Conservation (phyloP, 2,113 vertebrate genomes). For the Lepus timidus region DNA sequence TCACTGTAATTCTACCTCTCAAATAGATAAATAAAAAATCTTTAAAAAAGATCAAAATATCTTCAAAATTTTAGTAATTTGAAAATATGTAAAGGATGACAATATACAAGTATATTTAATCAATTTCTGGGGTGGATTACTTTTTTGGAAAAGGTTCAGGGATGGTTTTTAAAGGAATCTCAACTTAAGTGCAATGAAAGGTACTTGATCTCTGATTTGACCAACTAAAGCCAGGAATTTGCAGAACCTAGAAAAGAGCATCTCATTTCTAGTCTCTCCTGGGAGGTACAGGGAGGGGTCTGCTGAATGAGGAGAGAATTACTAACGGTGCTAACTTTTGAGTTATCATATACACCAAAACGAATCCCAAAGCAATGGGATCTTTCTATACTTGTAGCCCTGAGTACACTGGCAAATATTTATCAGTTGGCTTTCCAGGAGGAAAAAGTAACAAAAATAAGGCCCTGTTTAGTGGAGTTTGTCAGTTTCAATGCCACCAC, state of each 20-base stretch:
- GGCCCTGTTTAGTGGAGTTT: not conserved
- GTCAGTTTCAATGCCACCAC: not conserved
- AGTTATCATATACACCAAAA: not conserved
- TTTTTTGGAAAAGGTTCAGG: not conserved
- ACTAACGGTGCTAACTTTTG: not conserved
- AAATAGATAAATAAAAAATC: too few species aligned
- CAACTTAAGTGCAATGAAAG: not conserved
- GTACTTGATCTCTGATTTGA: not conserved
- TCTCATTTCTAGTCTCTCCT: not conserved
- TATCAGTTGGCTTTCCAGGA: not conserved
- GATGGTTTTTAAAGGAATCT: slow-evolving; percentile 32
- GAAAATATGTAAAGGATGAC: slow-evolving; percentile 26
- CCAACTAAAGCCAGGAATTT: not conserved
- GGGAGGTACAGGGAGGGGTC: not conserved
- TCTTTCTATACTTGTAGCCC: not conserved
- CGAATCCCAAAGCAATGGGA: not conserved
- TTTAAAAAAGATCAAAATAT: not conserved
- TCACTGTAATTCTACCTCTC: too few species aligned
- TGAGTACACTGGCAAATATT: not conserved
- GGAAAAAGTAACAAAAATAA: too few species aligned
- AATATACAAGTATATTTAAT: slow-evolving; percentile 7
- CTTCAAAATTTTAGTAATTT: slow-evolving; percentile 43
- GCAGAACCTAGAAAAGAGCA: not conserved
- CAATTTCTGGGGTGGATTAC: not conserved
- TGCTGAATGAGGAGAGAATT: not conserved